A percentile compares a stretch with the other conserved stretches of the same genome.
Evolutionary conservation across 2,797 vertebrate species (phyloP).

Genomic region (Carduelis carduelis): DNA sequence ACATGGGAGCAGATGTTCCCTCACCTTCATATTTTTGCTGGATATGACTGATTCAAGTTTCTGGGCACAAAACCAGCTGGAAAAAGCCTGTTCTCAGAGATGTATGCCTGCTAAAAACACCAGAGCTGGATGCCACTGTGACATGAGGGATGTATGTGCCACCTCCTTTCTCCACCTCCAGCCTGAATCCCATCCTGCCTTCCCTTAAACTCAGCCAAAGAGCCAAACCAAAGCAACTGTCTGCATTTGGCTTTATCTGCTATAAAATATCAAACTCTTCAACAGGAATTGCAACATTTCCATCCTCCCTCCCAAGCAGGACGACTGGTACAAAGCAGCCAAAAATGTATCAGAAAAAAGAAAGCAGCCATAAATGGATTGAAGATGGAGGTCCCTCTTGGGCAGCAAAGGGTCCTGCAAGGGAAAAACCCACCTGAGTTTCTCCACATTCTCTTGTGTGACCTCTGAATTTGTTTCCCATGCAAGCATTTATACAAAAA

Average conservation of each 20-base stretch:
- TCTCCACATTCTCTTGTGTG: background rate
- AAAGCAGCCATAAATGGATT: background rate
- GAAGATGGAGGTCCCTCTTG: background rate
- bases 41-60: background rate
- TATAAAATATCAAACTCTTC: background rate
- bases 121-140: background rate
- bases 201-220: background rate
- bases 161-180: background rate
- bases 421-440: background rate
- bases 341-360: background rate
- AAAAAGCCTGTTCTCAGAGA: background rate
- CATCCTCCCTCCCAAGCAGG: background rate
- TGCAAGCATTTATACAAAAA: rapidly evolving
- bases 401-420: background rate
- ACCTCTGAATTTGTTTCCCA: background rate
- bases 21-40: background rate
- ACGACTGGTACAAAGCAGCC: background rate
- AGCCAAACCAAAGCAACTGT: background rate
- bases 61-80: background rate
- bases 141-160: background rate
- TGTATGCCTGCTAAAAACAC: background rate
- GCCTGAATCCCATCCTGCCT: background rate
- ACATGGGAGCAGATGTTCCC: background rate
- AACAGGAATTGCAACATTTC: background rate
- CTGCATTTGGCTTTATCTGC: background rate